These are phyloP conservation scores for Cyprinodon diabolis DNA, from an alignment of 2,797 vertebrate genomes.

Conservation along the genomic window DNA sequence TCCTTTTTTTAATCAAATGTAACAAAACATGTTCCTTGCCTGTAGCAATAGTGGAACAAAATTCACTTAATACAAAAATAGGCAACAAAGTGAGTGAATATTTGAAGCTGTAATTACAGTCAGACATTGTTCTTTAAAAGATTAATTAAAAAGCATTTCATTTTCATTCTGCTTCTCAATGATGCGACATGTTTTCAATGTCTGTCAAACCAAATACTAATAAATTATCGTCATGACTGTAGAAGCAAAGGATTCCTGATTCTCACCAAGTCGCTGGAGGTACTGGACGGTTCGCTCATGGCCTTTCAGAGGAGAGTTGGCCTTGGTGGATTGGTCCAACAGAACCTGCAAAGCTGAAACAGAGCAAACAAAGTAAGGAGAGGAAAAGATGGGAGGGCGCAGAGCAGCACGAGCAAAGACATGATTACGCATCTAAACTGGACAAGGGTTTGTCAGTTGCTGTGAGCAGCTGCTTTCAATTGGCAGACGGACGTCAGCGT, in stretches of 20 bases:
- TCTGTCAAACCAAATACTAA: neutral
- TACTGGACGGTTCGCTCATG: constrained; percentile 98
- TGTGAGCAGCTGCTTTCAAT: constrained; percentile 51
- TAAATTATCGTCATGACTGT: neutral
- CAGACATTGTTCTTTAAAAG: neutral
- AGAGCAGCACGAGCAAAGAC: neutral
- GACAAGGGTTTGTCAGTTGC: constrained; percentile 23
- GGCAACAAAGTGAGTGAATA: too few species aligned
- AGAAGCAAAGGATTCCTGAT: neutral
- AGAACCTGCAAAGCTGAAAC: constrained; percentile 91
- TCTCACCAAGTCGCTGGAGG: constrained; percentile 92
- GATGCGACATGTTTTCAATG: neutral
- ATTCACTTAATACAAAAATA: too few species aligned
- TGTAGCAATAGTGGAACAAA: too few species aligned
- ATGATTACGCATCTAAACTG: neutral
- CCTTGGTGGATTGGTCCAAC: constrained; percentile 97
- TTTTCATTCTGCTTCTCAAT: neutral
- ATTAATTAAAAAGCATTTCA: neutral
- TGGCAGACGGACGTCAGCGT: constrained; percentile 15
- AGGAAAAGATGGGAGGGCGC: neutral
- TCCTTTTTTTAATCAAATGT: too few species aligned
- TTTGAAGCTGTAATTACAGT: too few species aligned
- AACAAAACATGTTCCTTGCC: too few species aligned
- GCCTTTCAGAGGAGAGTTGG: constrained; percentile 97
- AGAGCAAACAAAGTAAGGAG: constrained; percentile 3